Base-by-base conservation (phyloP, 2,797 vertebrate species). In the Sebastes hopkinsi region DNA sequence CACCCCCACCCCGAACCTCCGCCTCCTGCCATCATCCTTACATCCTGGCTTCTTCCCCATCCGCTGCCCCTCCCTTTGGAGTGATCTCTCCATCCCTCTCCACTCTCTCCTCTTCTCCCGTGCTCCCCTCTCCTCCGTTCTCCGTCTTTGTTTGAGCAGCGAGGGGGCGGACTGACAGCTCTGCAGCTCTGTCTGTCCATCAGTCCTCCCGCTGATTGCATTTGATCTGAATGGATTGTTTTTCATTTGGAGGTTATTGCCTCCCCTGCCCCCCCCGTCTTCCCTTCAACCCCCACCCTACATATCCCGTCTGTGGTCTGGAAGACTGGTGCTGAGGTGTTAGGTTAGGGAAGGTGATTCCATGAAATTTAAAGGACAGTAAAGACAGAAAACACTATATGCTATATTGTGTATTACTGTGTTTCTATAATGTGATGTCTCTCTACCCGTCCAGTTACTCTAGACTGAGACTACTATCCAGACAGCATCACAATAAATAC, bases 211-310 rank as follows among this genome's bases (percentile, higher is more conserved):
- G 84, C 93, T 92, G 93, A 95, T 95, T 94, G 88, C 88, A 91
- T 95, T 94, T 94, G 92, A 94, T 94, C 93, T 94, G 92, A 95
- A 94, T 94, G 92, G 94, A 93, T 94, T 94, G 93, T 93, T 94
- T 95, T 94, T 93, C 92, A 94, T 94, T 93, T 94, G 87, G 91
- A 92, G 90, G 89, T 94, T 94, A 95, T 95, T 94, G 89, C 89
- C 84, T 80, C 92, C 92, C 87, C 0, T 90, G 75, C 50, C 13
- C 46, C 34, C 9, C 32, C 32, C 10, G 88, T 87, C 82, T 46
- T 87, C 36, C 13, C 50, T 55, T 71, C 75, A 65, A 55, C 30
- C 78, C 72, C 73, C 75, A 22, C 7, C 78, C 36, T 23, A n/a
- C 81, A 60, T 77, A 67, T 30, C 30, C 71, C 5, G 75, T 61